Conservation (phyloP, 2,888 invertebrate species). For the Trissoscelio sp. region DNA sequence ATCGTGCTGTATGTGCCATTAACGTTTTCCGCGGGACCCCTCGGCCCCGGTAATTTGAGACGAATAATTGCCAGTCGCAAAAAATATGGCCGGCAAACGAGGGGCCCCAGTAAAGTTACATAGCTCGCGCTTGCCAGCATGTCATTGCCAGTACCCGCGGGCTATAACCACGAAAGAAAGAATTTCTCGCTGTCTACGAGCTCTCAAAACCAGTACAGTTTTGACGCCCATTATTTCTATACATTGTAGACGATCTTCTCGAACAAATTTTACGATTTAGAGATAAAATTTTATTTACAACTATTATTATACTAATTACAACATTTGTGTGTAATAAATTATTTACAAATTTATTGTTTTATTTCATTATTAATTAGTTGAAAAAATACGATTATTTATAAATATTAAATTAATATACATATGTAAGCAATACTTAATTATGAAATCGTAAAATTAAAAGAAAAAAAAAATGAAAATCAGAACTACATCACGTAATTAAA, state of each 20-base stretch:
- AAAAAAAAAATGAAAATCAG: no score
- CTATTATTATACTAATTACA: conserved; percentile 1
- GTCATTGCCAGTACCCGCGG: conserved; percentile 77
- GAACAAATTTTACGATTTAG: conserved; percentile 31
- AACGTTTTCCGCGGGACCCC: conserved; percentile 77
- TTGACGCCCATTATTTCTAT: conserved; percentile 55
- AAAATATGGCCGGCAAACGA: conserved; percentile 76
- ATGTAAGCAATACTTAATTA: no score
- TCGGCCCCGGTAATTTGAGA: conserved; percentile 77
- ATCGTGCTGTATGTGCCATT: conserved; percentile 70
- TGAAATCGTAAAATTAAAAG: no score
- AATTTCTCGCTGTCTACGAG: conserved; percentile 70
- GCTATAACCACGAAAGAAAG: conserved; percentile 72
- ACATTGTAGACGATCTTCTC: conserved; percentile 23
- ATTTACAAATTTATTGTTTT: no score
- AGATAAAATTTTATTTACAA: conserved; percentile 25
- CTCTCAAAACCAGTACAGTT: conserved; percentile 65
- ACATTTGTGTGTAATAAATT: background rate
- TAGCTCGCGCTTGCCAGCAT: conserved; percentile 77
- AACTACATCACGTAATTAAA: background rate
- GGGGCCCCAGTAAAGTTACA: conserved; percentile 73
- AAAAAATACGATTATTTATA: no score
- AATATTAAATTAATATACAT: no score
- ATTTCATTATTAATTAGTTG: background rate
- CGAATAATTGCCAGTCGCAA: conserved; percentile 79